Conservation (phyloP, 2,797 vertebrate genomes). For the Anniella stebbinsi region DNA sequence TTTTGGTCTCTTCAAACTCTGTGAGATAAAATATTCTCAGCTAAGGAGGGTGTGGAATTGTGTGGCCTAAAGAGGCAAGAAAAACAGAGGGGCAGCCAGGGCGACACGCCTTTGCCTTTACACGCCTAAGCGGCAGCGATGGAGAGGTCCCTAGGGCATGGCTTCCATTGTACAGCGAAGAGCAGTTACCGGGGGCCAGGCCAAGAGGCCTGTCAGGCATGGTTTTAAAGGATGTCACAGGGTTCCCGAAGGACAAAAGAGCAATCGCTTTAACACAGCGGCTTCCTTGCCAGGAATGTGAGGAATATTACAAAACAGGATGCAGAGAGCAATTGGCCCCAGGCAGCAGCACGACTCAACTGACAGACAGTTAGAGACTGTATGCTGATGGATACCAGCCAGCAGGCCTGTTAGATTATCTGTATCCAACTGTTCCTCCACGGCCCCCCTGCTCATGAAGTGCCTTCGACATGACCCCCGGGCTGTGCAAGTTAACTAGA, state of each 20-base stretch:
- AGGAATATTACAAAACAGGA: slow-evolving; percentile 70
- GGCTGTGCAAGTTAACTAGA: background rate
- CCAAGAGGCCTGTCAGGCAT: background rate
- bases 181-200: background rate
- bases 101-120: background rate
- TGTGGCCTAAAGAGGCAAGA: background rate
- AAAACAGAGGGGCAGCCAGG: accelerated
- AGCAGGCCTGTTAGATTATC: background rate
- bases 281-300: slow-evolving; percentile 66
- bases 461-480: background rate
- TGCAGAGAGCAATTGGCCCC: slow-evolving; percentile 49
- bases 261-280: slow-evolving; percentile 26
- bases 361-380: slow-evolving; percentile 25
- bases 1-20: background rate
- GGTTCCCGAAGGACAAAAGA: slow-evolving; percentile 58
- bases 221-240: slow-evolving; percentile 34
- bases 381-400: background rate
- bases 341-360: background rate
- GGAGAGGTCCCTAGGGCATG: background rate
- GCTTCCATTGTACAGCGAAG: accelerated
- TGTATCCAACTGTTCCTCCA: background rate
- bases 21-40: background rate
- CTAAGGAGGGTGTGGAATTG: background rate
- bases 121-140: accelerated
- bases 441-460: background rate